Conservation (phyloP, 2,888 invertebrate species). For the Anthophora plumipes region DNA sequence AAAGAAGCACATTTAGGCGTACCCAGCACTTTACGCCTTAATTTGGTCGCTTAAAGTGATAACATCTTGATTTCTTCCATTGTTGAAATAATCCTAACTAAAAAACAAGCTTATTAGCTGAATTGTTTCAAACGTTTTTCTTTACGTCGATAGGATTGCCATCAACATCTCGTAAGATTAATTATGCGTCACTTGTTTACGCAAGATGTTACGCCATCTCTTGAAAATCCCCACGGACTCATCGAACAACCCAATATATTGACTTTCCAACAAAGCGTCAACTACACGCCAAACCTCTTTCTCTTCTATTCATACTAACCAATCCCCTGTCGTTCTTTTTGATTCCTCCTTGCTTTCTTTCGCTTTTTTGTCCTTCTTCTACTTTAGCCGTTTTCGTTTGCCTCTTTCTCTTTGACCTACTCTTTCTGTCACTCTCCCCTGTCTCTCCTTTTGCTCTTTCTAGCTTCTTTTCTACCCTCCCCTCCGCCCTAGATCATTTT, state of each 20-base stretch:
- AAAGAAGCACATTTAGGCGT: too few species aligned
- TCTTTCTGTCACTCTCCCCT: neutral
- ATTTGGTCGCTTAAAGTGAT: too few species aligned
- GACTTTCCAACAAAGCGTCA: conserved; percentile 67
- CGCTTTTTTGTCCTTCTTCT: conserved; percentile 7
- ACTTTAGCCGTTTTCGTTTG: neutral
- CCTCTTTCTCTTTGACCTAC: conserved; percentile 1
- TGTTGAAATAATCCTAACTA: too few species aligned
- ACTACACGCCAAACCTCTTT: conserved; percentile 49
- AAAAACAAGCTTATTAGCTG: too few species aligned
- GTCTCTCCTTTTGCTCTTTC: neutral
- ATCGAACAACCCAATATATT: conserved; percentile 49
- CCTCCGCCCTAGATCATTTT: conserved; percentile 12
- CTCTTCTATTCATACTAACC: conserved; percentile 17
- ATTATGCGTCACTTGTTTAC: too few species aligned
- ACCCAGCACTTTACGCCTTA: too few species aligned
- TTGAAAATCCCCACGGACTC: conserved; percentile 9
- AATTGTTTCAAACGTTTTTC: too few species aligned
- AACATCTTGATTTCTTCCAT: too few species aligned
- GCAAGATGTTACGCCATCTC: too few species aligned
- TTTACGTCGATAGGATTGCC: too few species aligned
- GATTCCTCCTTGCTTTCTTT: neutral
- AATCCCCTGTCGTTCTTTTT: conserved; percentile 9
- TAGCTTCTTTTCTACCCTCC: neutral
- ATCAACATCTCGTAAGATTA: too few species aligned